A percentile compares a stretch with the other conserved stretches of the same genome.
Evolutionary conservation across 1,140 invertebrate species (phyloP).

Genomic region (Nautilus pompilius): DNA sequence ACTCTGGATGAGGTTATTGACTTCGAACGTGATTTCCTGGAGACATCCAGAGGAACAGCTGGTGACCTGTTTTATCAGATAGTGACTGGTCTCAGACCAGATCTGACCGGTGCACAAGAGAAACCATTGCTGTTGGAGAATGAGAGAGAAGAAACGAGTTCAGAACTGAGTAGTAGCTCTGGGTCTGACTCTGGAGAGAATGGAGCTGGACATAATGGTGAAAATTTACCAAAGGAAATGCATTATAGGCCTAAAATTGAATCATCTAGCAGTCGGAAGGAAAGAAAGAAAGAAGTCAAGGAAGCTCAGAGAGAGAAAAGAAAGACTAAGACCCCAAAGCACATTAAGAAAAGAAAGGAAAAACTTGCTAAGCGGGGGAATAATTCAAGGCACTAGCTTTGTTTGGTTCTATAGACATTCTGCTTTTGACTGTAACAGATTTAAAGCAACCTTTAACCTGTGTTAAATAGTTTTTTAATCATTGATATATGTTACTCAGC

Average conservation of each 20-base stretch:
- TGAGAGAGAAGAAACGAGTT: background rate
- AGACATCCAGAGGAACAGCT: constrained; percentile 61
- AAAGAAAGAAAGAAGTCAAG: background rate
- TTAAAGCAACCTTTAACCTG: too few relatives aligned
- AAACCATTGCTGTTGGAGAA: constrained; percentile 12
- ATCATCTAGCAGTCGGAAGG: background rate
- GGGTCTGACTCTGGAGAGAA: background rate
- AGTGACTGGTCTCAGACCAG: constrained; percentile 76
- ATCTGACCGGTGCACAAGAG: constrained; percentile 70
- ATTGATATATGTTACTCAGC: too few relatives aligned
- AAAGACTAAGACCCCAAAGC: background rate
- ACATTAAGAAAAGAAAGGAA: background rate
- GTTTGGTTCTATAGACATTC: too few relatives aligned
- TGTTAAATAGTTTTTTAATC: too few relatives aligned
- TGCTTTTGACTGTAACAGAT: too few relatives aligned
- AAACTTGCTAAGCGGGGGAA: background rate
- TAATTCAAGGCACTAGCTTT: too few relatives aligned
- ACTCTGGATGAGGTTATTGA: constrained; percentile 87
- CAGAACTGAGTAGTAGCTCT: background rate
- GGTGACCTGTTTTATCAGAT: constrained; percentile 77
- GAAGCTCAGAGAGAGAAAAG: background rate
- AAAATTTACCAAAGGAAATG: background rate
- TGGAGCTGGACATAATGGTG: too few relatives aligned
- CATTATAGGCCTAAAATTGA: background rate
- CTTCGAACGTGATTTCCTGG: constrained; percentile 73